Evolutionary conservation across 2,888 invertebrate genomes (phyloP).

Genomic region (Eudasyphora cyanicolor): DNA sequence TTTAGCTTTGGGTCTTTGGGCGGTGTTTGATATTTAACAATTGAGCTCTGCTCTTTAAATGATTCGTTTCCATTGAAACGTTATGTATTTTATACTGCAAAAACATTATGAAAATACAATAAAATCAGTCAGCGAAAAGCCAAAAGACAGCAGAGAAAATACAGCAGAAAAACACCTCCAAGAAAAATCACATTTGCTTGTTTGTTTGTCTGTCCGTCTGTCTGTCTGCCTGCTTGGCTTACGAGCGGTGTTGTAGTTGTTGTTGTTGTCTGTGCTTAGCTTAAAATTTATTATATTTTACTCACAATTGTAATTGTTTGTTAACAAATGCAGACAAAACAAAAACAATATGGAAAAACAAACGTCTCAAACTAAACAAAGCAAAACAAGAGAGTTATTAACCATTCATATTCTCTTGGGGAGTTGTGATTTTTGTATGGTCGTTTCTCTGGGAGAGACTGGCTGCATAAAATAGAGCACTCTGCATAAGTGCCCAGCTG

Average conservation of each 20-base stretch:
- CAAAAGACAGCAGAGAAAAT: conserved; percentile 10
- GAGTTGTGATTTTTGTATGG: background rate
- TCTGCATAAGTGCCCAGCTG: background rate
- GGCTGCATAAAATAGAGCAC: conserved; percentile 47
- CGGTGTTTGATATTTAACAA: conserved; percentile 64
- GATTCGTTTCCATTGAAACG: conserved; percentile 77
- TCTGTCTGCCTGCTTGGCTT: too few species aligned
- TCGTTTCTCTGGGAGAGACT: background rate
- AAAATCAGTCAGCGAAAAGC: conserved; percentile 41
- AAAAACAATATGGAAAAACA: conserved; percentile 19
- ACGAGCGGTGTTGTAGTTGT: too few species aligned
- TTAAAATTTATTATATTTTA: conserved; percentile 49
- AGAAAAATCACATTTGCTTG: conserved; percentile 47
- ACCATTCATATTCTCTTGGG: background rate
- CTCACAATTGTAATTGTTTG: conserved; percentile 45
- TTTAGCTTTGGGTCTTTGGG: conserved; percentile 7
- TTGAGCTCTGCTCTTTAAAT: conserved; percentile 77
- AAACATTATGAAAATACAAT: conserved; percentile 55
- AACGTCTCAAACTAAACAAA: conserved; percentile 5
- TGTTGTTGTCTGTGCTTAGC: conserved; percentile 46
- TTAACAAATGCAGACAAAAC: conserved; percentile 37
- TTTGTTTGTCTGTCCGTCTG: background rate
- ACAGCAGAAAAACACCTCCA: conserved; percentile 51
- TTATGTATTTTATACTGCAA: conserved; percentile 77
- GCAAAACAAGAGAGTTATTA: too few species aligned